phyloP scores from a whole-genome alignment of 2,113 vertebrate species.

The Sigmodon hispidus region DNA sequence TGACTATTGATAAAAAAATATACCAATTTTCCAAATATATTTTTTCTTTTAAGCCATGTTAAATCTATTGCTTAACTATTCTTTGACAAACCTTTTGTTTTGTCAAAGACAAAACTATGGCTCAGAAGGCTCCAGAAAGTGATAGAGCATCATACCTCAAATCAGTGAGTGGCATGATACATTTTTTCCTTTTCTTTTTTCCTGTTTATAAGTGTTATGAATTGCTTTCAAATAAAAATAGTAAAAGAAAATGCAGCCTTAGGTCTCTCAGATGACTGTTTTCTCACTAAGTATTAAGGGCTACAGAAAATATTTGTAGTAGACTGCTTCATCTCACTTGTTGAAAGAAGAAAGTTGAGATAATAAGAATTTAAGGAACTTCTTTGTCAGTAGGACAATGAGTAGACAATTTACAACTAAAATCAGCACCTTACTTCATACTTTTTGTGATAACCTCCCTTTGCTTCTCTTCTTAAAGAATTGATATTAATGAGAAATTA shows the following conservation, averaged over 20 bases:
- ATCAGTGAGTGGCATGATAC: neutral
- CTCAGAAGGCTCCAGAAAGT: neutral
- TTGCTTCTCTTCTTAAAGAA: neutral
- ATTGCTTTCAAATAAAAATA: neutral
- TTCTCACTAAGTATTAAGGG: neutral
- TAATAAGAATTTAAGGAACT: neutral
- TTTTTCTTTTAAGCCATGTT: neutral
- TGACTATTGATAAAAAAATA: neutral
- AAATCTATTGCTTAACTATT: neutral
- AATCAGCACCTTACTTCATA: neutral
- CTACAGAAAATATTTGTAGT: neutral
- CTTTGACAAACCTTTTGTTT: constrained; percentile 2
- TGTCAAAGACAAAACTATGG: neutral
- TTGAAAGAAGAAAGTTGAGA: neutral
- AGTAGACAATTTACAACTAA: neutral
- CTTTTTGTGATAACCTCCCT: neutral
- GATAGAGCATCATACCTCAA: neutral
- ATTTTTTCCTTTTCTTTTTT: neutral
- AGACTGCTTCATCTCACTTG: neutral
- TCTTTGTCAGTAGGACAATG: neutral
- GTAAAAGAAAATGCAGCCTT: neutral
- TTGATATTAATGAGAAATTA: neutral
- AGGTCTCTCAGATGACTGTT: neutral
- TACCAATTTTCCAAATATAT: neutral
- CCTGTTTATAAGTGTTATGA: neutral